A percentile compares a stretch with the other conserved stretches of the same genome.
Conservation (phyloP, 2,113 vertebrate genomes). For the Seriola rivoliana region DNA sequence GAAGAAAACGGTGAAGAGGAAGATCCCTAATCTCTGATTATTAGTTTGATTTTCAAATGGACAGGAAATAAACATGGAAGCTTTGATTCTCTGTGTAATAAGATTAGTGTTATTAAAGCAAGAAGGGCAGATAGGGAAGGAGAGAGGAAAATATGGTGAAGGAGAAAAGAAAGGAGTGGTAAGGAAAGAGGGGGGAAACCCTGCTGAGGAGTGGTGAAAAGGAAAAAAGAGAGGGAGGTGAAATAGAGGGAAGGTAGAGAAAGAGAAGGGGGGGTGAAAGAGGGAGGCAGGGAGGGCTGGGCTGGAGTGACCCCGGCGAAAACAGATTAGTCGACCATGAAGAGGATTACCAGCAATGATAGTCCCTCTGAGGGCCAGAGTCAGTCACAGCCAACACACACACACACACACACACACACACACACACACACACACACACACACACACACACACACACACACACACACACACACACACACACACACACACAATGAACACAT, state of each 20-base stretch:
- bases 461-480: too few species aligned
- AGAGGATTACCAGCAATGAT: conserved; percentile 79
- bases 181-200: conserved; percentile 34
- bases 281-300: neutral
- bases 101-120: conserved; percentile 65
- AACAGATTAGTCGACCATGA: conserved; percentile 76
- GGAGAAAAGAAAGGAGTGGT: conserved; percentile 35
- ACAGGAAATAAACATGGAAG: conserved; percentile 56
- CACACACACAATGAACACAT: conserved; percentile 32
- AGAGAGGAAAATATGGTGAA: neutral
- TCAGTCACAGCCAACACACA: conserved; percentile 47
- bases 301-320: conserved; percentile 59
- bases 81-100: conserved; percentile 63
- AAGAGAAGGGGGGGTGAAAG: neutral
- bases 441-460: conserved; percentile 52
- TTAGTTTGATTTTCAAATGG: conserved; percentile 64
- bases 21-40: conserved; percentile 45
- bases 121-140: conserved; percentile 35
- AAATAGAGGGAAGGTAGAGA: neutral
- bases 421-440: conserved; percentile 44
- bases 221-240: neutral
- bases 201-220: conserved; percentile 36
- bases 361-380: conserved; percentile 68
- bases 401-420: conserved; percentile 54
- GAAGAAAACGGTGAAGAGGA: neutral